These are phyloP conservation scores for Andrena flavipes DNA, from an alignment of 2,888 invertebrate species.

Conservation along the genomic window DNA sequence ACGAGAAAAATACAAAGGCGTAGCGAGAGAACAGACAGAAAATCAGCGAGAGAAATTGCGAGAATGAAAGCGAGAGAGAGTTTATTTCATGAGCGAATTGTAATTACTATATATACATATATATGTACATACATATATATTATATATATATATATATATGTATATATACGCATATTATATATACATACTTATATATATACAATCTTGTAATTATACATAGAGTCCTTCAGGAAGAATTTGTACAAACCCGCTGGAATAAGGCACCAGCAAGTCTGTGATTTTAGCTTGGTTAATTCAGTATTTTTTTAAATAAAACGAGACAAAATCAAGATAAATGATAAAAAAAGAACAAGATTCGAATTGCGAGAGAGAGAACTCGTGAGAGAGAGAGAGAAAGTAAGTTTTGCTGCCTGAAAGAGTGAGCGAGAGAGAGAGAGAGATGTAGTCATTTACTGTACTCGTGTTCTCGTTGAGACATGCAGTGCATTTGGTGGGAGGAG, in stretches of 20 bases:
- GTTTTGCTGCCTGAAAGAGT: slow-evolving; percentile 13
- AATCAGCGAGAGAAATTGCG: slow-evolving; percentile 10
- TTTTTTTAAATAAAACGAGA: slow-evolving; percentile 83
- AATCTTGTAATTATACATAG: slow-evolving; percentile 79
- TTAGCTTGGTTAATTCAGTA: slow-evolving; percentile 85
- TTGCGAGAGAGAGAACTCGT: slow-evolving; percentile 51
- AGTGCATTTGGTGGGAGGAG: slow-evolving; percentile 9
- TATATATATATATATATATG: slow-evolving; percentile 52
- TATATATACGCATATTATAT: slow-evolving; percentile 67
- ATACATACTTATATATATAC: slow-evolving; percentile 68
- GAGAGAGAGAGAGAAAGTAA: slow-evolving; percentile 40
- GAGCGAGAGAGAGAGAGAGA: background rate
- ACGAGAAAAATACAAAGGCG: background rate
- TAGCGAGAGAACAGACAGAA: slow-evolving; percentile 26
- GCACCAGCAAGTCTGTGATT: slow-evolving; percentile 84
- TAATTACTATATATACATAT: slow-evolving; percentile 75
- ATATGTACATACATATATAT: slow-evolving; percentile 53
- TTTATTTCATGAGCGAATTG: slow-evolving; percentile 72
- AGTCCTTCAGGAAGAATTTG: slow-evolving; percentile 84
- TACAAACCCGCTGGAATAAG: slow-evolving; percentile 81
- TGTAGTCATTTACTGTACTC: slow-evolving; percentile 38
- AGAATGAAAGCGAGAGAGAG: slow-evolving; percentile 34
- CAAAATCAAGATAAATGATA: slow-evolving; percentile 76
- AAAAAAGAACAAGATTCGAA: slow-evolving; percentile 73
- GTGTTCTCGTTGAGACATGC: slow-evolving; percentile 1